These are phyloP conservation scores for Telmatherina bonti DNA, from an alignment of 2,797 vertebrate genomes.

Conservation along the genomic window DNA sequence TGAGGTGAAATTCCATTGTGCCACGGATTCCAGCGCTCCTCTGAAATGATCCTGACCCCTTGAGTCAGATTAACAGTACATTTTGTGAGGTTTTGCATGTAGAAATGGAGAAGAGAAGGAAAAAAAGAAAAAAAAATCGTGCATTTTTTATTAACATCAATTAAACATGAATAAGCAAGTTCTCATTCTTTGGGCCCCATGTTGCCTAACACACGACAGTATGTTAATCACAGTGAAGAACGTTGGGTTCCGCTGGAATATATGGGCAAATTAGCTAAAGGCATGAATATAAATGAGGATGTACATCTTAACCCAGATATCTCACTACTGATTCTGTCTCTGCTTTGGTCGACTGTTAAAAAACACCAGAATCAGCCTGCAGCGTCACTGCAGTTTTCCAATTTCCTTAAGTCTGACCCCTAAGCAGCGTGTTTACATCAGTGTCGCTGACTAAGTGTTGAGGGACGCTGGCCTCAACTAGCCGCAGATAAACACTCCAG, in stretches of 20 bases:
- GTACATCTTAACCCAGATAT: constrained; percentile 60
- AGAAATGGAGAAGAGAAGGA: constrained; percentile 11
- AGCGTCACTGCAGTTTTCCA: constrained; percentile 6
- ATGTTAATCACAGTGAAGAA: constrained; percentile 67
- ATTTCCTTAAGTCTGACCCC: constrained; percentile 16
- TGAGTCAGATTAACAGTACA: constrained; percentile 51
- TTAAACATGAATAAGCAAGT: constrained; percentile 82
- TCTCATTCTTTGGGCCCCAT: constrained; percentile 70
- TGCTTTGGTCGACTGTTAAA: constrained; percentile 20
- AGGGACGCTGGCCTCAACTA: constrained; percentile 38
- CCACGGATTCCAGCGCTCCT: constrained; percentile 48
- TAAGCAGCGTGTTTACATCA: constrained; percentile 42
- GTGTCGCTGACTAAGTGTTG: constrained; percentile 44
- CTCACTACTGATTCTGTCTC: constrained; percentile 21
- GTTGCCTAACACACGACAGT: constrained; percentile 69
- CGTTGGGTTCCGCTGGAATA: constrained; percentile 46
- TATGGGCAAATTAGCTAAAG: constrained; percentile 58
- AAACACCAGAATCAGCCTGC: constrained; percentile 18
- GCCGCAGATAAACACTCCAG: constrained; percentile 41
- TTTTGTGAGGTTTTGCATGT: constrained; percentile 47
- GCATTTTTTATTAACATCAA: constrained; percentile 76
- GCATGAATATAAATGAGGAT: constrained; percentile 67
- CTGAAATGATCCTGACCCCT: constrained; percentile 58
- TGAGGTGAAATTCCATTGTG: constrained; percentile 44
- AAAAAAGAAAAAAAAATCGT: constrained; percentile 26